A percentile compares a stretch with the other conserved stretches of the same genome.
Conservation (phyloP, 2,113 vertebrate species). For the Eptesicus fuscus region DNA sequence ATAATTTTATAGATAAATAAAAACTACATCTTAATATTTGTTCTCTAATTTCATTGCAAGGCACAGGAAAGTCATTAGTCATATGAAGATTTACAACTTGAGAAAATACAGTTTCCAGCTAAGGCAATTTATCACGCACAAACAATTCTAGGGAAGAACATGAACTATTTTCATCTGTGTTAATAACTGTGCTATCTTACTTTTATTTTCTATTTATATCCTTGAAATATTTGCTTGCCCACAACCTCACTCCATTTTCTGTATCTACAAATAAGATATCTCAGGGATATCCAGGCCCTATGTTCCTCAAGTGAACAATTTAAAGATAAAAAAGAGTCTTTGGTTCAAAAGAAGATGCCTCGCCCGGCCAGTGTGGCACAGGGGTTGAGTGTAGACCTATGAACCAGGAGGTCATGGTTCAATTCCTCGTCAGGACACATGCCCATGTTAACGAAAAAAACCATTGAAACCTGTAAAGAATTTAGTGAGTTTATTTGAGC, state of each 20-base stretch:
- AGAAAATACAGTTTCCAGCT: constrained; percentile 37
- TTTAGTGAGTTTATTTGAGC: too few species aligned
- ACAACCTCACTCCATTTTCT: constrained; percentile 36
- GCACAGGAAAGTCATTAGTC: constrained; percentile 24
- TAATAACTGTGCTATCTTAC: constrained; percentile 7
- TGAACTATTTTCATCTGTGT: constrained; percentile 57
- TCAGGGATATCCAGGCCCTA: neutral
- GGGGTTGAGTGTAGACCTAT: too few species aligned
- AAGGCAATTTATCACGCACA: constrained; percentile 44
- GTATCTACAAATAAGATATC: constrained; percentile 34
- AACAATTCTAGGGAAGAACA: constrained; percentile 20
- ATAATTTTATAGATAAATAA: constrained; percentile 60
- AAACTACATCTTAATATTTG: constrained; percentile 50
- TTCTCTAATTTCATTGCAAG: constrained; percentile 41
- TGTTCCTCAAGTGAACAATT: constrained; percentile 15
- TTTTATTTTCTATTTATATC: constrained; percentile 26
- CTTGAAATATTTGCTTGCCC: constrained; percentile 28
- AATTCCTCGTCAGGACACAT: too few species aligned
- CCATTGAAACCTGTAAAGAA: too few species aligned
- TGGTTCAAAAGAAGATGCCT: neutral
- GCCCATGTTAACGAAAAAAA: too few species aligned
- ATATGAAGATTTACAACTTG: constrained; percentile 41
- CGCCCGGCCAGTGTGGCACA: too few species aligned
- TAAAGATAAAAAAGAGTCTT: constrained; percentile 29
- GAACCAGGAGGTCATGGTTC: too few species aligned